Conservation (phyloP, 2,113 vertebrate genomes). For the Phylloscopus trochiloides region DNA sequence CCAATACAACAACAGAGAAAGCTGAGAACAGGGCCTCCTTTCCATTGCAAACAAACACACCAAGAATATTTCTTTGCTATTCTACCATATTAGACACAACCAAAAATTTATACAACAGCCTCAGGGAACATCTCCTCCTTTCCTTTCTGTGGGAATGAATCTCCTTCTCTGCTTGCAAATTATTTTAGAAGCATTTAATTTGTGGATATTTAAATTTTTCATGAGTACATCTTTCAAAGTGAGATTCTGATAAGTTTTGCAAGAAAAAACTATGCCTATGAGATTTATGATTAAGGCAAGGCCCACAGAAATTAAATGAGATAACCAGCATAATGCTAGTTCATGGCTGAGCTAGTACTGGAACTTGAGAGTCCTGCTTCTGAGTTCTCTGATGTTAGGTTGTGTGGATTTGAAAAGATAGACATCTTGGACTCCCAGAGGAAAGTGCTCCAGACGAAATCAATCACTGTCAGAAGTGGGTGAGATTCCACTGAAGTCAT, state of each 20-base stretch:
- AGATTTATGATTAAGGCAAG: conserved; percentile 11
- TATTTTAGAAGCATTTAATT: conserved; percentile 39
- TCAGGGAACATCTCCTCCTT: background rate
- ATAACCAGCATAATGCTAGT: background rate
- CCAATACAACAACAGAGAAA: background rate
- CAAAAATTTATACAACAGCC: background rate
- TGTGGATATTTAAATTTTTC: conserved; percentile 41
- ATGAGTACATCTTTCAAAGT: background rate
- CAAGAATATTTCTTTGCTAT: background rate
- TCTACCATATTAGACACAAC: background rate
- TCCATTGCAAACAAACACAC: background rate
- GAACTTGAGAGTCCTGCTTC: conserved; percentile 62
- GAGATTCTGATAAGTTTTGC: conserved; percentile 39
- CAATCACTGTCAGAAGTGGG: conserved; percentile 50
- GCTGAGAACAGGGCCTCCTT: background rate
- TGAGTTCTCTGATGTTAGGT: conserved; percentile 45
- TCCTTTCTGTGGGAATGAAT: conserved; percentile 25
- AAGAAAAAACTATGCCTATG: background rate
- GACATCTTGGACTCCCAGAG: conserved; percentile 54
- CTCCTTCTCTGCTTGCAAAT: conserved; percentile 21
- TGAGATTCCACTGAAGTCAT: conserved; percentile 48
- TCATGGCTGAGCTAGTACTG: conserved; percentile 32
- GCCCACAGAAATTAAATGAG: conserved; percentile 5
- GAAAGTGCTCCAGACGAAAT: conserved; percentile 49
- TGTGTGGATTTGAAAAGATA: conserved; percentile 36